Evolutionary conservation across 2,888 invertebrate genomes (phyloP).

Genomic region (Zaprionus bogoriensis): DNA sequence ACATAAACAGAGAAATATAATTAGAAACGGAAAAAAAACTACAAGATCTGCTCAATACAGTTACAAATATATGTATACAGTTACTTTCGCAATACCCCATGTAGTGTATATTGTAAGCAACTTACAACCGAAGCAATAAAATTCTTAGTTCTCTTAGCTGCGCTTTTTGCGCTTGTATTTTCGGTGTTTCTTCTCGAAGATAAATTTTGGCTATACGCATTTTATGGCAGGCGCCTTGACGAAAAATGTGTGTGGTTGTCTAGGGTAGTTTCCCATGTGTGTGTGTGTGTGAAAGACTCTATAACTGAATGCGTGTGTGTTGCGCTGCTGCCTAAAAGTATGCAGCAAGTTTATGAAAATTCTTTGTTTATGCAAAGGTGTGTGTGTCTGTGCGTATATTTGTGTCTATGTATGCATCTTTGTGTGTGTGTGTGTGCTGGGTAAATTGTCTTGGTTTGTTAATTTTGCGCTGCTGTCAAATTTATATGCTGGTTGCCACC

Average conservation of each 20-base stretch:
- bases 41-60: too few species aligned
- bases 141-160: conserved; percentile 25
- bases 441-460: conserved; percentile 69
- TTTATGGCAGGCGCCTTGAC: conserved; percentile 60
- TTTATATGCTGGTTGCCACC: conserved; percentile 70
- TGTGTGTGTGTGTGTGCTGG: conserved; percentile 15
- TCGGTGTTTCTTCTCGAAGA: conserved; percentile 29
- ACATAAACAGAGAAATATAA: too few species aligned
- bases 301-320: background rate
- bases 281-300: background rate
- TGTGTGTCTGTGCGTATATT: conserved; percentile 9
- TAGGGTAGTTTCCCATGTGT: conserved; percentile 1
- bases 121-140: conserved; percentile 1
- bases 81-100: too few species aligned
- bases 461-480: conserved; percentile 65
- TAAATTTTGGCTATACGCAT: conserved; percentile 58
- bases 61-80: too few species aligned
- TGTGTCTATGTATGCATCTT: background rate
- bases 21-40: too few species aligned
- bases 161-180: conserved; percentile 14
- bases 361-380: conserved; percentile 57
- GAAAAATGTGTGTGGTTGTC: conserved; percentile 66
- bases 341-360: conserved; percentile 75
- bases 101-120: background rate
- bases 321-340: conserved; percentile 46